phyloP scores from a whole-genome alignment of 2,888 invertebrate genomes.

The Acleris laterana region DNA sequence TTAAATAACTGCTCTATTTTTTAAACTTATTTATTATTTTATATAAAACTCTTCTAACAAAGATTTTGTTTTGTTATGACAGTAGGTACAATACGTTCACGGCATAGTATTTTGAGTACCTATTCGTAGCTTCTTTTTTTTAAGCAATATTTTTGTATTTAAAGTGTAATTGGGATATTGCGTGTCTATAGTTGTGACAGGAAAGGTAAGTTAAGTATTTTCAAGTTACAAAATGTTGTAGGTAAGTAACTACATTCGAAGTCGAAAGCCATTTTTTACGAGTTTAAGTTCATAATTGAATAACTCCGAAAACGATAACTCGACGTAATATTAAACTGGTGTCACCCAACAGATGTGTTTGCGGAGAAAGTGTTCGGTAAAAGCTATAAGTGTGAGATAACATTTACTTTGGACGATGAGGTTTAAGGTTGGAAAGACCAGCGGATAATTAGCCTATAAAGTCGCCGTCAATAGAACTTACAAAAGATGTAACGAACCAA shows the following conservation, averaged over 20 bases:
- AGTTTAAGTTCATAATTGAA: not conserved
- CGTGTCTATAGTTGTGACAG: no score
- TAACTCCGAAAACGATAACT: conserved; percentile 7
- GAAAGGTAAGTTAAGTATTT: no score
- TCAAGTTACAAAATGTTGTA: no score
- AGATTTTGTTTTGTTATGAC: not conserved
- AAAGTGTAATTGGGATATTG: no score
- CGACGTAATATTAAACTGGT: conserved; percentile 31
- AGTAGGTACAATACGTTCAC: no score
- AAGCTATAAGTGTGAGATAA: conserved; percentile 46
- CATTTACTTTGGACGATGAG: conserved; percentile 46
- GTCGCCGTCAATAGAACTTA: no score
- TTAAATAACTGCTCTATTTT: conserved; percentile 16
- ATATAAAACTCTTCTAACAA: not conserved
- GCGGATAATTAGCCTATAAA: conserved; percentile 7
- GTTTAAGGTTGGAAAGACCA: conserved; percentile 35
- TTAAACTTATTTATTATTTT: conserved; percentile 10
- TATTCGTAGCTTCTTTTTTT: no score
- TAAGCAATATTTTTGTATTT: no score
- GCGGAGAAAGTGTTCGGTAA: conserved; percentile 58
- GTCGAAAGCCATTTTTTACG: no score
- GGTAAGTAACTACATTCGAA: no score
- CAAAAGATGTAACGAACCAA: no score
- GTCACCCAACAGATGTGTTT: conserved; percentile 36
- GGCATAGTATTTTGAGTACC: no score